Percentiles rank a stretch among this genome's conserved stretches.
Evolutionary conservation across 1,140 invertebrate genomes (phyloP).

Genomic region (Drosophila asahinai): DNA sequence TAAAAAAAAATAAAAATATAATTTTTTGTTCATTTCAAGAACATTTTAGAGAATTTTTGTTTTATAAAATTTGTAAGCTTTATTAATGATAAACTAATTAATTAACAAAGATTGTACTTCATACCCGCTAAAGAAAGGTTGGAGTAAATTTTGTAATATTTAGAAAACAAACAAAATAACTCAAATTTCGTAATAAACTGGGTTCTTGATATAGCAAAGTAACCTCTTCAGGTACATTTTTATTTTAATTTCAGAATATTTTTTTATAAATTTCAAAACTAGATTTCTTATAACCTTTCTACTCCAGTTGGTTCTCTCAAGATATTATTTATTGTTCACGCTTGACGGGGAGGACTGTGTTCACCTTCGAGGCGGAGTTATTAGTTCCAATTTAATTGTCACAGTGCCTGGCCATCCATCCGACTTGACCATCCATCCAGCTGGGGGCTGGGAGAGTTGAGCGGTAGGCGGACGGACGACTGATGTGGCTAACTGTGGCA

Average conservation of each 20-base stretch:
- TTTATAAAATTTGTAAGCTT: too few relatives aligned
- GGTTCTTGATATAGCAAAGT: too few relatives aligned
- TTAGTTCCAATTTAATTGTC: slow-evolving; percentile 31
- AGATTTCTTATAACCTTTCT: background rate
- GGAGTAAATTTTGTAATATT: too few relatives aligned
- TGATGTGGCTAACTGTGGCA: slow-evolving; percentile 49
- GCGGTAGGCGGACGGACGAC: slow-evolving; percentile 19
- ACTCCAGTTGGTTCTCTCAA: background rate
- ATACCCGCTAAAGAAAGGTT: too few relatives aligned
- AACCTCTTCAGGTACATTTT: too few relatives aligned
- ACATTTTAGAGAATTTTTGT: too few relatives aligned
- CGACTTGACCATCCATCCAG: background rate
- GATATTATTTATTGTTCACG: slow-evolving; percentile 2
- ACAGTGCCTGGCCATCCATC: slow-evolving; percentile 27
- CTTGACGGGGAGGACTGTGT: background rate
- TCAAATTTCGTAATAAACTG: too few relatives aligned
- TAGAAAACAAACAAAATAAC: too few relatives aligned
- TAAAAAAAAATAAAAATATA: background rate
- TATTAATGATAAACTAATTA: too few relatives aligned
- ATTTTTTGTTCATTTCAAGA: background rate
- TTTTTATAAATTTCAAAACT: background rate
- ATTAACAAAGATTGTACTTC: too few relatives aligned
- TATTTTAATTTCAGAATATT: background rate
- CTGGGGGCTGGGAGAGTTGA: slow-evolving; percentile 28
- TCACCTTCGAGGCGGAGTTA: background rate